phyloP scores from a whole-genome alignment of 2,888 invertebrate genomes.

The Nudaria mundana region DNA sequence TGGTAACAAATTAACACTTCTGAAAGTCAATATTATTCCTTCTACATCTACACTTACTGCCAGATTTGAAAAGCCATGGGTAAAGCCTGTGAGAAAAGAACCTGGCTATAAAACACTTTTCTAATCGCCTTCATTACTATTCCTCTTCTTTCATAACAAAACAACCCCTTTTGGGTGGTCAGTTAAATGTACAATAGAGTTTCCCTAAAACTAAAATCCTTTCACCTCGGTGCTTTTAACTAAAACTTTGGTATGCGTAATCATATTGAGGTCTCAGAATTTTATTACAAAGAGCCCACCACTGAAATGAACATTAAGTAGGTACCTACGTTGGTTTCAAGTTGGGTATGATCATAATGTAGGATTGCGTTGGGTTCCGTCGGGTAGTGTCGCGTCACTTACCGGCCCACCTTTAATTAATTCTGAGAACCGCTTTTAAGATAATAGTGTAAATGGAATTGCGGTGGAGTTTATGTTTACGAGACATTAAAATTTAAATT shows the following conservation, averaged over 20 bases:
- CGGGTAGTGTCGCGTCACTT: constrained; percentile 24
- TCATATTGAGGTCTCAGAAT: constrained; percentile 32
- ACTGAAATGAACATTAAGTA: constrained; percentile 37
- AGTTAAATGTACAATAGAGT: no score
- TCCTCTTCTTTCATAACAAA: no score
- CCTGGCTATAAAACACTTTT: no score
- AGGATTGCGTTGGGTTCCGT: constrained; percentile 16
- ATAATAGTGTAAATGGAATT: constrained; percentile 15
- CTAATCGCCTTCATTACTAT: no score
- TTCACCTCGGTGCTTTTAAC: constrained; percentile 12
- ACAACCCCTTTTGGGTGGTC: no score
- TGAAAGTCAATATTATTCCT: no score
- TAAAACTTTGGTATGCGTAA: constrained; percentile 15
- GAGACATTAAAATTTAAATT: no score
- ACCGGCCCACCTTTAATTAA: constrained; percentile 41
- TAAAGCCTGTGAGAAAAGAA: no score
- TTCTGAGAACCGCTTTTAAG: constrained; percentile 27
- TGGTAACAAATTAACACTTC: no score
- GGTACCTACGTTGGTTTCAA: constrained; percentile 29
- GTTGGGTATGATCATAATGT: constrained; percentile 38
- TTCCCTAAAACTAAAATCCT: no score
- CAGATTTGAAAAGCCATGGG: no score
- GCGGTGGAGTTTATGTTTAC: constrained; percentile 9
- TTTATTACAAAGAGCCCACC: constrained; percentile 37
- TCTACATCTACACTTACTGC: no score